Percentiles rank a stretch among this genome's conserved stretches.
These are phyloP conservation scores for Clarias pachynema DNA, from an alignment of 2,797 vertebrate species.

Conservation along the genomic window DNA sequence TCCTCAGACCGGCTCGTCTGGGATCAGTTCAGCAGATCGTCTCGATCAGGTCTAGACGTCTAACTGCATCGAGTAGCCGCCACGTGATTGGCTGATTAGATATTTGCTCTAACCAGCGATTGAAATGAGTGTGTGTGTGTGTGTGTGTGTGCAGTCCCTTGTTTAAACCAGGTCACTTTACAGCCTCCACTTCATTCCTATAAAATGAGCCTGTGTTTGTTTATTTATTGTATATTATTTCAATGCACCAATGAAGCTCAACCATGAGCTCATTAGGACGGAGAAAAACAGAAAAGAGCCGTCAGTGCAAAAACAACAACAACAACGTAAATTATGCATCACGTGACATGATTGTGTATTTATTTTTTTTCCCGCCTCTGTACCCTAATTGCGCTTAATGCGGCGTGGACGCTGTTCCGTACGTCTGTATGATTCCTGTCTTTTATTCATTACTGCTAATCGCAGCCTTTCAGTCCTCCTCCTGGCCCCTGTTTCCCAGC, in stretches of 20 bases:
- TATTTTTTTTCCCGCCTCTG: background rate
- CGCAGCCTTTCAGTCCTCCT: constrained; percentile 10
- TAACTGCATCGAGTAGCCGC: too few species aligned
- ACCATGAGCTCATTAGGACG: background rate
- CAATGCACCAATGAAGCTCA: background rate
- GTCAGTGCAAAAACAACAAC: background rate
- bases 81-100: background rate
- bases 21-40: too few species aligned
- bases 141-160: background rate
- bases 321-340: background rate
- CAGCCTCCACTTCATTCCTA: background rate
- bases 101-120: too few species aligned
- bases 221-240: background rate
- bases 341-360: background rate
- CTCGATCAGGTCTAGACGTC: too few species aligned
- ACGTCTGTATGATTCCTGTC: background rate
- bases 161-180: background rate
- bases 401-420: background rate
- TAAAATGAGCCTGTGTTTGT: background rate
- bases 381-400: background rate
- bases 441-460: constrained; percentile 15
- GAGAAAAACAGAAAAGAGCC: background rate
- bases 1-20: too few species aligned
- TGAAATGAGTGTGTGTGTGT: background rate
- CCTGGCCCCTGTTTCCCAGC: constrained; percentile 5